Evolutionary conservation across 2,113 vertebrate genomes (phyloP), one percentile per base, ranked within the genome.

Genomic region (Lophura nycthemera): DNA sequence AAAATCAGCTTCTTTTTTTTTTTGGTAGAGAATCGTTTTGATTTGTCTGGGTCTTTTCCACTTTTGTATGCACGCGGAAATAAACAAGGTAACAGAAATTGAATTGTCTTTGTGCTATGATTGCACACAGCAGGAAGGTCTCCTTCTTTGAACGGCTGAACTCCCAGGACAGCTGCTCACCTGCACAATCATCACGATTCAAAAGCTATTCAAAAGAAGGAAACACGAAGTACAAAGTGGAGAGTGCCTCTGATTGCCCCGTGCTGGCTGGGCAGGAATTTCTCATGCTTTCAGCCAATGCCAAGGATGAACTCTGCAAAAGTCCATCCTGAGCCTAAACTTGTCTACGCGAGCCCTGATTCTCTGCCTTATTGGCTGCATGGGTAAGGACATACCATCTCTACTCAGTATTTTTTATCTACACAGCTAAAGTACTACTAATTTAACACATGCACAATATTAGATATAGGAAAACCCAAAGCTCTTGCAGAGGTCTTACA

Each of bases 81-180:
- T 54, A 59, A 81, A 64, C 6, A 64, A 75, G 36, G 38, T 45
- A 74, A 91, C n/a, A 78, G 45, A 45, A 81, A 84, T 1, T 15
- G 14, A 80, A 72, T 3, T 89, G 69, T 67, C 50, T 71, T 77
- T 50, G 19, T 6, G 16, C 67, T 63, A 47, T 84, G 74, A 76
- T 36, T 64, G 59, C 38, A 21, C 0, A 1, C 43, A 85, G 81
- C 54, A 91, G 89, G 82, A 89, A 86, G 89, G 14, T 42, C 59
- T 69, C 57, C 15, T 47, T 67, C 73, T 88, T 38, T 42, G 43
- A 57, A 75, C 54, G 65, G 45, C 72, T 86, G 69, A 74, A 75
- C 72, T 92, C 85, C 74, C 79, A 95, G 91, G 86, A 96, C 59
- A 80, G 65, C 52, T 92, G 71, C 54, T 93, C 20, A 6, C 72